These are phyloP conservation scores for Erynnis tages DNA, from an alignment of 2,888 invertebrate genomes.

Conservation along the genomic window DNA sequence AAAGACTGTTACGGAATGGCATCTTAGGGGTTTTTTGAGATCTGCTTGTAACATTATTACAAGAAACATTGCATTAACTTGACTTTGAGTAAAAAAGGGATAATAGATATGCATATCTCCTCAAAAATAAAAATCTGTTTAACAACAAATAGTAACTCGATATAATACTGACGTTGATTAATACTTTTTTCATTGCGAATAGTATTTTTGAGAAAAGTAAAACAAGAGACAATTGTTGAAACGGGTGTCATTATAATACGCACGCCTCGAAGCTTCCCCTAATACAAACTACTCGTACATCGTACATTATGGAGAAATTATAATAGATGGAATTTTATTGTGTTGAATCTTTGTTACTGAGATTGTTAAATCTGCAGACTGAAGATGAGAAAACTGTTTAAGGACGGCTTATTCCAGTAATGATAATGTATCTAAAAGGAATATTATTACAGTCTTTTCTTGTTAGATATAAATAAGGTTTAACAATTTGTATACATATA, in stretches of 20 bases:
- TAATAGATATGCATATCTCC: not conserved
- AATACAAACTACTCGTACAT: conserved; percentile 24
- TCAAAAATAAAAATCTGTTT: not conserved
- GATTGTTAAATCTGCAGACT: conserved; percentile 4
- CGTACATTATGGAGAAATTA: conserved; percentile 15
- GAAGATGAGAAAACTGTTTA: not conserved
- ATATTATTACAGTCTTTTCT: too few relatives aligned
- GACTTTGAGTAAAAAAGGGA: too few relatives aligned
- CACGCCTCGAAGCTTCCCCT: conserved; percentile 23
- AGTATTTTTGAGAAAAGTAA: conserved; percentile 17
- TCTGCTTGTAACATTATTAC: too few relatives aligned
- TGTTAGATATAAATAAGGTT: too few relatives aligned
- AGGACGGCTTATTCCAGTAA: not conserved
- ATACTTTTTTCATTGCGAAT: conserved; percentile 21
- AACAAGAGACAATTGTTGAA: conserved; percentile 22
- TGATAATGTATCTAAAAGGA: not conserved
- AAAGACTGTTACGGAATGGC: not conserved
- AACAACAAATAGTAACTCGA: conserved; percentile 17
- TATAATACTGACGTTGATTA: conserved; percentile 23
- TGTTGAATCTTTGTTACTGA: conserved; percentile 4
- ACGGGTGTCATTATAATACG: conserved; percentile 25
- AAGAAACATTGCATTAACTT: too few relatives aligned
- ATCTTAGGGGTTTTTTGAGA: not conserved
- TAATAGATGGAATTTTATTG: conserved; percentile 21
- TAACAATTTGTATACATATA: too few relatives aligned